Evolutionary conservation across 2,797 vertebrate genomes (phyloP).

Genomic region (Sphenopsis melanotis): DNA sequence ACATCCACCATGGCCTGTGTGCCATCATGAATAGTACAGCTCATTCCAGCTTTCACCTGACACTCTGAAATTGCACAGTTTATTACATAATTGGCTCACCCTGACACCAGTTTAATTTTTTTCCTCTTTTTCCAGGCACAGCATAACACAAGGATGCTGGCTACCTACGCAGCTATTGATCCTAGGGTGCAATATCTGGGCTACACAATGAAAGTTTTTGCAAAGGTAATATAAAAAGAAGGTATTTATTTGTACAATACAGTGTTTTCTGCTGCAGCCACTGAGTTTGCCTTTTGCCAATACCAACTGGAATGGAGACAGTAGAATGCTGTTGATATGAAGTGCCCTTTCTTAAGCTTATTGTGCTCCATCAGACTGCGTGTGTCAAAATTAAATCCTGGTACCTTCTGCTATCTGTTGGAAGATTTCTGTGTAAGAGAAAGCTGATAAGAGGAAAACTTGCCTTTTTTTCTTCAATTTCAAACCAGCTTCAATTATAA

Average conservation of each 20-base stretch:
- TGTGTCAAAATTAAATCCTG: background rate
- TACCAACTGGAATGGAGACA: background rate
- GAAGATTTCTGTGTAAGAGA: background rate
- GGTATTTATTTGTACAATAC: background rate
- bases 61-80: background rate
- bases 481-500: background rate
- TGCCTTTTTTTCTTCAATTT: background rate
- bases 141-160: constrained; percentile 97
- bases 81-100: background rate
- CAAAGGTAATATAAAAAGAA: constrained; percentile 81
- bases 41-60: background rate
- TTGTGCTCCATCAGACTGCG: background rate
- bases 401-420: background rate
- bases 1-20: background rate
- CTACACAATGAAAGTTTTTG: constrained; percentile 98
- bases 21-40: background rate
- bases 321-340: background rate
- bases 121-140: constrained; percentile 81
- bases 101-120: background rate
- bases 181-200: constrained; percentile 93
- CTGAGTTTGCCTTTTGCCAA: background rate
- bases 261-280: background rate
- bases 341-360: background rate
- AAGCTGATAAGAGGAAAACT: background rate
- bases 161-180: constrained; percentile 93